A percentile compares a stretch with the other conserved stretches of the same genome.
phyloP scores from a whole-genome alignment of 1,140 invertebrate species.

The Drosophila asahinai region DNA sequence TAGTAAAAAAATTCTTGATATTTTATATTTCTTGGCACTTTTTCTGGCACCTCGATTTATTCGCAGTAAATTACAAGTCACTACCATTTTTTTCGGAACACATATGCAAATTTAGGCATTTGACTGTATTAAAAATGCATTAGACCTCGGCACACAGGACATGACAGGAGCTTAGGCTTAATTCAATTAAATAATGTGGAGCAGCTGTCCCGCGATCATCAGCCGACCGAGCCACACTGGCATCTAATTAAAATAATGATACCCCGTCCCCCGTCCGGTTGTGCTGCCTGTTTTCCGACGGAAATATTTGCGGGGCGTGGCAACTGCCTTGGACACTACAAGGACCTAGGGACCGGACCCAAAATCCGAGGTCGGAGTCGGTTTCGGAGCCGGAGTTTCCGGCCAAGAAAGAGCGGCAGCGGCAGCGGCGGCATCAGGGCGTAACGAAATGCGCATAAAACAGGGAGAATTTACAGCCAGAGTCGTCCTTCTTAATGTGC shows the following conservation, averaged over 20 bases:
- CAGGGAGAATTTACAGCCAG: conserved; percentile 69
- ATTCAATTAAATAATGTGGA: conserved; percentile 62
- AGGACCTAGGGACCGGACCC: conserved; percentile 4
- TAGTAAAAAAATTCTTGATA: background rate
- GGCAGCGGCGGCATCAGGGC: conserved; percentile 52
- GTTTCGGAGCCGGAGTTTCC: conserved; percentile 29
- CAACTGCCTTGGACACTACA: conserved; percentile 30
- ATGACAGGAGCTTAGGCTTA: conserved; percentile 40
- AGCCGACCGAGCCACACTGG: conserved; percentile 28
- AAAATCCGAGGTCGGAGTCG: conserved; percentile 21
- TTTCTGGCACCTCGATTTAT: too few species aligned
- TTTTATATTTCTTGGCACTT: background rate
- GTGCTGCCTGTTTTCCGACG: conserved; percentile 30
- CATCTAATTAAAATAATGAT: conserved; percentile 76
- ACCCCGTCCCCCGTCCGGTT: conserved; percentile 16
- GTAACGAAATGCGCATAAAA: conserved; percentile 76
- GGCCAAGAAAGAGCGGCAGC: conserved; percentile 38
- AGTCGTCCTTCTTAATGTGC: conserved; percentile 69
- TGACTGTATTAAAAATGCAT: conserved; percentile 59
- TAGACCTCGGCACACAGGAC: conserved; percentile 23
- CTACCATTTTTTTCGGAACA: background rate
- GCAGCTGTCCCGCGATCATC: conserved; percentile 39
- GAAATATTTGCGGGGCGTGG: conserved; percentile 69
- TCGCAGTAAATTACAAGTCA: background rate
- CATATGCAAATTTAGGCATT: conserved; percentile 11